Evolutionary conservation across 2,888 invertebrate species (phyloP).

Genomic region (Himalopsyche anomala): DNA sequence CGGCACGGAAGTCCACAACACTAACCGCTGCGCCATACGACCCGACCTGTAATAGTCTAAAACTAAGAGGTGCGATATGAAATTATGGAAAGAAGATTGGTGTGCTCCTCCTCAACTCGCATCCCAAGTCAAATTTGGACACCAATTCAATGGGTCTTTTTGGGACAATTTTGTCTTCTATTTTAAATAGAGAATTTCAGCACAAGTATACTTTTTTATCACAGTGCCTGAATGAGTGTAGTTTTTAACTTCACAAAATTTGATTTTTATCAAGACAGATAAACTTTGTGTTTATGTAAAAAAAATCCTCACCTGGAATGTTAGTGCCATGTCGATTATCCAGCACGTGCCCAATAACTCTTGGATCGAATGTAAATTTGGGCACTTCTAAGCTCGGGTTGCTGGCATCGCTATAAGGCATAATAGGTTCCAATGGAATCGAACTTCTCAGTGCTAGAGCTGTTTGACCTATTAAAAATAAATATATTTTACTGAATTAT

Average conservation of each 20-base stretch:
- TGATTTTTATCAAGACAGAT: not conserved
- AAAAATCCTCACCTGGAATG: conserved; percentile 80
- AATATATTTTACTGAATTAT: not conserved
- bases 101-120: not conserved
- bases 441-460: conserved; percentile 82
- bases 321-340: conserved; percentile 82
- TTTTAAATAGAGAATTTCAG: too few species aligned
- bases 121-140: not conserved
- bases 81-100: not conserved
- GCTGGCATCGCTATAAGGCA: conserved; percentile 77
- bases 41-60: too few species aligned
- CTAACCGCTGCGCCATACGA: too few species aligned
- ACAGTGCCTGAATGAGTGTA: too few species aligned
- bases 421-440: conserved; percentile 82
- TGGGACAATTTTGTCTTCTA: too few species aligned
- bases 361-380: conserved; percentile 79
- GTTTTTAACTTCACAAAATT: not conserved
- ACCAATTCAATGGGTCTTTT: too few species aligned
- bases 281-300: not conserved
- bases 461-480: conserved; percentile 74
- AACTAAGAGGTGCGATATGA: not conserved
- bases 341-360: conserved; percentile 77
- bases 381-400: conserved; percentile 79
- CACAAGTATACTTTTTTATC: too few species aligned
- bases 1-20: too few species aligned